A percentile compares a stretch with the other conserved stretches of the same genome.
Conservation (phyloP, 2,888 invertebrate genomes). For the Drosophila algonquin region DNA sequence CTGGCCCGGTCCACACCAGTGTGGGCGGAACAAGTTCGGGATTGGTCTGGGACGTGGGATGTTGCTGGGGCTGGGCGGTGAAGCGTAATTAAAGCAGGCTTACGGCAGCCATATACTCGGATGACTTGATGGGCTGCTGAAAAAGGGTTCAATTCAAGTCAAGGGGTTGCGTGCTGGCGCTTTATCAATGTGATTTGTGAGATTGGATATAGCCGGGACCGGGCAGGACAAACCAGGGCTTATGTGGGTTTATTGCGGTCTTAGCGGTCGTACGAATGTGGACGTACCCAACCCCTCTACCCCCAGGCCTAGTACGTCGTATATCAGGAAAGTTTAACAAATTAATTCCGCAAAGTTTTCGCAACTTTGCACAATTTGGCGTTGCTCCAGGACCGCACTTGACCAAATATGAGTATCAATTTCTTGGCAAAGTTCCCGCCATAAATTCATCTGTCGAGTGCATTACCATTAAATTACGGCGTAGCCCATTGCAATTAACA, state of each 20-base stretch:
- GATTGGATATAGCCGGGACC: conserved; percentile 68
- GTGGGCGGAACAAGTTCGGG: background rate
- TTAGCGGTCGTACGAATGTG: conserved; percentile 56
- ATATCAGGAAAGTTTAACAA: conserved; percentile 67
- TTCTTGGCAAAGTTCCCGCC: conserved; percentile 52
- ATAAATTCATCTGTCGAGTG: conserved; percentile 43
- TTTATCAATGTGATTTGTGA: conserved; percentile 80
- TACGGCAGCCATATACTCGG: conserved; percentile 64
- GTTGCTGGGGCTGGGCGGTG: conserved; percentile 4
- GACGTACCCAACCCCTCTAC: conserved; percentile 5
- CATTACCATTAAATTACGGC: conserved; percentile 18
- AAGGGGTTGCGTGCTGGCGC: conserved; percentile 75
- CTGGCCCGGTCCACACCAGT: background rate
- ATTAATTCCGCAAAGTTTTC: conserved; percentile 69
- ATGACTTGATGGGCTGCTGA: conserved; percentile 46
- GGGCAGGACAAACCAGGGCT: conserved; percentile 55
- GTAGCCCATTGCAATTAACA: conserved; percentile 9
- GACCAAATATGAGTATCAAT: conserved; percentile 42
- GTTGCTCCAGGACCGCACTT: conserved; percentile 26
- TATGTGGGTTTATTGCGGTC: conserved; percentile 77
- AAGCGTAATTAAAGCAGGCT: conserved; percentile 74
- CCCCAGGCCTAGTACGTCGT: conserved; percentile 27
- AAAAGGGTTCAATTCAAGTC: conserved; percentile 46
- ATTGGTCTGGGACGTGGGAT: background rate
- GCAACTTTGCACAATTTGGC: conserved; percentile 72